Base-by-base conservation (phyloP, 37 sponge, comb jelly and placozoan species). In the Eunapius fragilis region DNA sequence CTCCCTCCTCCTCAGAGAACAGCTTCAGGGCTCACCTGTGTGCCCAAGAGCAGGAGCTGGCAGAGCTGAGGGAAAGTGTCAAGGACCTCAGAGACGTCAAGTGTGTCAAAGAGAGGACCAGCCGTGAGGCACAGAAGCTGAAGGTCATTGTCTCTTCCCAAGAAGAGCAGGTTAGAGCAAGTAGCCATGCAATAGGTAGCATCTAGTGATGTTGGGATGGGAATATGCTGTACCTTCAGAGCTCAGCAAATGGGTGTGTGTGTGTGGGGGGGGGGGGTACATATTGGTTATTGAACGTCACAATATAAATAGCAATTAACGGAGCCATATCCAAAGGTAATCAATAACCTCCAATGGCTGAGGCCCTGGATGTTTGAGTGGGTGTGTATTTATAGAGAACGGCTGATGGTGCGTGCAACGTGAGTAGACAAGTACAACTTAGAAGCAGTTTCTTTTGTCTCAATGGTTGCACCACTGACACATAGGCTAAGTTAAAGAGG, bases 121-220 rank as follows among this genome's bases (percentile, higher is more conserved):
- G 9, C 2, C 48, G 25, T 25, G 89, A 92, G 58, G 50, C 38
- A 17, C 67, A 81, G 35, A 68, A 76, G 14, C 82, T 92, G 7
- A 84, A 79, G 37, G 80, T 22, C n/a, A 74, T 84, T 79, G 85
- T 89, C 50, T 22, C 77, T 0, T 38, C 90, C 24, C 90, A 89
- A 38, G 80, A 89, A 25, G 85, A 84, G 25, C 47, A 84, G 80
- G 90, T 89, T 23, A 75, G 76, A 71, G 19, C 27, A 10, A 4
- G 47, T 41, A 17, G 58, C 58, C 14, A 17, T 58, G 22, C n/a
- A n/a, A n/a, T n/a, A n/a, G n/a, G n/a, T n/a, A n/a, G n/a, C n/a
- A n/a, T n/a, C n/a, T n/a, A n/a, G n/a, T n/a, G n/a, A n/a, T n/a
- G n/a, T n/a, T n/a, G n/a, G n/a, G n/a, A n/a, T n/a, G n/a, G n/a